These are phyloP conservation scores for Cataglyphis livida DNA, from an alignment of 2,888 invertebrate genomes.

Conservation along the genomic window DNA sequence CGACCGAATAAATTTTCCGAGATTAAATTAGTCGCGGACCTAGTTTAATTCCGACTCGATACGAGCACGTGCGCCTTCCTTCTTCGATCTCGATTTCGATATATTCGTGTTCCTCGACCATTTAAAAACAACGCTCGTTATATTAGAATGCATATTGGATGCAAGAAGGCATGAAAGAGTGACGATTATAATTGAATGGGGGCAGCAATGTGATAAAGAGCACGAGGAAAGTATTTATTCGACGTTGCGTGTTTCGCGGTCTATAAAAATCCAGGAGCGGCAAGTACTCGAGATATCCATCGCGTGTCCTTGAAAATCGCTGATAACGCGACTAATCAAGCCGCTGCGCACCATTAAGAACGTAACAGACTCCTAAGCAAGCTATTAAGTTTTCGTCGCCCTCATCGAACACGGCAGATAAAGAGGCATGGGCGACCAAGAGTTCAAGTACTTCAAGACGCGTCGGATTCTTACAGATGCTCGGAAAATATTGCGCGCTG, in stretches of 20 bases:
- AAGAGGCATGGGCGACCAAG: constrained; percentile 29
- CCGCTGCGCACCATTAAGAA: constrained; percentile 19
- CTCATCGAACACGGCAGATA: constrained; percentile 59
- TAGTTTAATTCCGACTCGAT: neutral
- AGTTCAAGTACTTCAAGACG: neutral
- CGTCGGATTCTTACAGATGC: neutral
- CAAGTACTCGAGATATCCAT: constrained; percentile 45
- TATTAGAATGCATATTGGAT: neutral
- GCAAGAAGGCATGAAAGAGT: neutral
- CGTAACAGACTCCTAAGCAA: constrained; percentile 37
- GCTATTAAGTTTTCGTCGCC: constrained; percentile 63
- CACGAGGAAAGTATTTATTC: constrained; percentile 27
- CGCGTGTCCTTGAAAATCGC: constrained; percentile 28
- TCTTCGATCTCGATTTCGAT: neutral
- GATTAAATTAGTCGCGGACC: neutral
- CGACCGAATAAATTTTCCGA: neutral
- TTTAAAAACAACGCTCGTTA: neutral
- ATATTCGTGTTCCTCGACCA: neutral
- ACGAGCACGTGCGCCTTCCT: neutral
- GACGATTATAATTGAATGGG: neutral
- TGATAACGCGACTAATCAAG: constrained; percentile 37
- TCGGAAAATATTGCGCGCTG: constrained; percentile 19
- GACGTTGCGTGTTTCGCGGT: neutral
- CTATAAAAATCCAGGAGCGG: constrained; percentile 34
- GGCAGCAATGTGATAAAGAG: neutral